These are phyloP conservation scores for Vannuccia rotundouncinata DNA, from an alignment of 2,888 invertebrate species.

Conservation along the genomic window DNA sequence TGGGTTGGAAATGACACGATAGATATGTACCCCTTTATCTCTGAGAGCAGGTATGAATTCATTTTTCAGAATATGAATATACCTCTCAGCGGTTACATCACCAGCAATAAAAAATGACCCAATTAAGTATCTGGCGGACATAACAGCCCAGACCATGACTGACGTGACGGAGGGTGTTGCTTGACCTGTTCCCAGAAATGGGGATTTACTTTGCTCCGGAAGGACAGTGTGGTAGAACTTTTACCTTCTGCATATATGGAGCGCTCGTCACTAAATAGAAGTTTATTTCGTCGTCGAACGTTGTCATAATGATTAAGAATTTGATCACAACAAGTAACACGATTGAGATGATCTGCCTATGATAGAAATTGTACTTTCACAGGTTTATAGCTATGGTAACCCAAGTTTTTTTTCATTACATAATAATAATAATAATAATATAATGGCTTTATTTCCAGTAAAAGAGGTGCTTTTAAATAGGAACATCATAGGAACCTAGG, in stretches of 20 bases:
- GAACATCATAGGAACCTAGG: too few relatives aligned
- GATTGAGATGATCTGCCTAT: neutral
- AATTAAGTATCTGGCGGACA: slow-evolving; percentile 16
- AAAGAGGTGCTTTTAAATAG: too few relatives aligned
- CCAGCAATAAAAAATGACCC: slow-evolving; percentile 2
- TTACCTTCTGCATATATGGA: slow-evolving; percentile 27
- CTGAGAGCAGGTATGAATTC: slow-evolving; percentile 24
- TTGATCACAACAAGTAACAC: slow-evolving; percentile 26
- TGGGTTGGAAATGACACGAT: slow-evolving; percentile 2
- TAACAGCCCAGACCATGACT: slow-evolving; percentile 32
- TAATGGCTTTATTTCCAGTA: too few relatives aligned
- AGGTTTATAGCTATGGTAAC: slow-evolving; percentile 28
- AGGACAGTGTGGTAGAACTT: slow-evolving; percentile 10
- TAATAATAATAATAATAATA: too few relatives aligned
- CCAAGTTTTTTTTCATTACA: slow-evolving; percentile 8
- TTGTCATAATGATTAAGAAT: slow-evolving; percentile 30
- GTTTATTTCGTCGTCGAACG: slow-evolving; percentile 33
- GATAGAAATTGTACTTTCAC: slow-evolving; percentile 30
- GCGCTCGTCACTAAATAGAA: neutral
- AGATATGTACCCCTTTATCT: slow-evolving; percentile 8
- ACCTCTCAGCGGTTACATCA: slow-evolving; percentile 3
- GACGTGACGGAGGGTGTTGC: slow-evolving; percentile 5
- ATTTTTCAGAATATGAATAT: slow-evolving; percentile 8
- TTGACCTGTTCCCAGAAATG: slow-evolving; percentile 28
- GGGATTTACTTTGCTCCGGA: neutral